phyloP scores from a whole-genome alignment of 2,113 vertebrate genomes.

The Brachypteracias leptosomus region DNA sequence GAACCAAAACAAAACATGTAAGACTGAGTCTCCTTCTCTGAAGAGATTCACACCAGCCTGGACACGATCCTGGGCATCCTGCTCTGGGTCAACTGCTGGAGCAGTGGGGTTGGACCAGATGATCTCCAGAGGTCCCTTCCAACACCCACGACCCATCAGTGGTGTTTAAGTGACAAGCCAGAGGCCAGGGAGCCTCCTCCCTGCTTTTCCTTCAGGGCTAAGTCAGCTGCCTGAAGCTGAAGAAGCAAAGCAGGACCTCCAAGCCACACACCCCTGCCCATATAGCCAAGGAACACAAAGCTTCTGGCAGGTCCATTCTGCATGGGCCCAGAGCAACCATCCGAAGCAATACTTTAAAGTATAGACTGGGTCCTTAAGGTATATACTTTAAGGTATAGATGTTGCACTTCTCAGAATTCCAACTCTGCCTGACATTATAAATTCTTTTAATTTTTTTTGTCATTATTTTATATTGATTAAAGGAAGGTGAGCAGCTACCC shows the following conservation, averaged over 20 bases:
- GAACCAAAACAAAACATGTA: not conserved
- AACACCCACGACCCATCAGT: too few species aligned
- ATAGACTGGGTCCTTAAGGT: too few species aligned
- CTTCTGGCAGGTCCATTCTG: too few species aligned
- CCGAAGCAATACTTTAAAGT: too few species aligned
- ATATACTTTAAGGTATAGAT: not conserved
- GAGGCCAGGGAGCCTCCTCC: not conserved
- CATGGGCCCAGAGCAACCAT: not conserved
- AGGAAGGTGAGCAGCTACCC: not conserved
- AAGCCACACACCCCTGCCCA: not conserved
- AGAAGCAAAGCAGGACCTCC: not conserved
- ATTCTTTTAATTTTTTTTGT: not conserved
- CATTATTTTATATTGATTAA: not conserved
- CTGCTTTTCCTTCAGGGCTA: not conserved
- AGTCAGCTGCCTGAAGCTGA: conserved; percentile 25
- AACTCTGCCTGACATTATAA: not conserved
- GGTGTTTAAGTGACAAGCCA: not conserved
- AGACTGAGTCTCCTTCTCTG: too few species aligned
- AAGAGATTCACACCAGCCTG: too few species aligned
- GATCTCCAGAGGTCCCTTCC: too few species aligned
- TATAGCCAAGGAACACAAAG: accelerated
- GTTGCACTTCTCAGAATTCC: not conserved
- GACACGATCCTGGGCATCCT: too few species aligned
- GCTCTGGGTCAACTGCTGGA: too few species aligned
- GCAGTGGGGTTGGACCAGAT: too few species aligned